Percentiles rank a stretch among this genome's conserved stretches.
Evolutionary conservation across 2,888 invertebrate species (phyloP).

Genomic region (Leuctra nigra): DNA sequence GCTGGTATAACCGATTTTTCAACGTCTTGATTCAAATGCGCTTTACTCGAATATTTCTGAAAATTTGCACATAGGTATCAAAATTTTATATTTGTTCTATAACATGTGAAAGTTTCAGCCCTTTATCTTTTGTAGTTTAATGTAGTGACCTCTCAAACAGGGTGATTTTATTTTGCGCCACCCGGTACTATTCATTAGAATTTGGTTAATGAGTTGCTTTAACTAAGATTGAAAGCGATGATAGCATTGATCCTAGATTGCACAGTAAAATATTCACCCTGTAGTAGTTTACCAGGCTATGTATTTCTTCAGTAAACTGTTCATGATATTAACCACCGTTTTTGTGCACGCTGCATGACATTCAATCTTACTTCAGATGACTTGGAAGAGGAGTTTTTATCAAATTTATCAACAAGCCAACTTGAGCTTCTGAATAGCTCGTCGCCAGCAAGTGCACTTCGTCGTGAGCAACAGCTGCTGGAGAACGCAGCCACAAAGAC

Average conservation of each 20-base stretch:
- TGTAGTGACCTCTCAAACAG: too few species aligned
- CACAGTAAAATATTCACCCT: background rate
- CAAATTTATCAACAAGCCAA: conserved; percentile 22
- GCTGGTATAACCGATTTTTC: too few species aligned
- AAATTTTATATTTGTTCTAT: too few species aligned
- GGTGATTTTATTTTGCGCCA: too few species aligned
- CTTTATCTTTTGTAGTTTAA: too few species aligned
- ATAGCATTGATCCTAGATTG: background rate
- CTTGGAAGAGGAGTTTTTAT: conserved; percentile 41
- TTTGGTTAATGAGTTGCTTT: background rate
- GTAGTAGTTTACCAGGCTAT: background rate
- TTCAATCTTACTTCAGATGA: conserved; percentile 38
- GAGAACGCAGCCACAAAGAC: too few species aligned
- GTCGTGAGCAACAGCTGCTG: too few species aligned
- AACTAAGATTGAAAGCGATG: background rate
- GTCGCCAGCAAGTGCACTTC: background rate
- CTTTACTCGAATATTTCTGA: too few species aligned
- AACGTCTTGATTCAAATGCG: too few species aligned
- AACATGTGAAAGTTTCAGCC: too few species aligned
- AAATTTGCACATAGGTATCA: too few species aligned
- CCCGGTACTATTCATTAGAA: too few species aligned
- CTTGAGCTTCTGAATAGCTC: conserved; percentile 16
- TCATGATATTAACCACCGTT: conserved; percentile 15
- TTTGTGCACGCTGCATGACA: conserved; percentile 28
- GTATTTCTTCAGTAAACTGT: background rate